A percentile compares a stretch with the other conserved stretches of the same genome.
Evolutionary conservation across 2,797 vertebrate genomes (phyloP).

Genomic region (Furcifer pardalis): DNA sequence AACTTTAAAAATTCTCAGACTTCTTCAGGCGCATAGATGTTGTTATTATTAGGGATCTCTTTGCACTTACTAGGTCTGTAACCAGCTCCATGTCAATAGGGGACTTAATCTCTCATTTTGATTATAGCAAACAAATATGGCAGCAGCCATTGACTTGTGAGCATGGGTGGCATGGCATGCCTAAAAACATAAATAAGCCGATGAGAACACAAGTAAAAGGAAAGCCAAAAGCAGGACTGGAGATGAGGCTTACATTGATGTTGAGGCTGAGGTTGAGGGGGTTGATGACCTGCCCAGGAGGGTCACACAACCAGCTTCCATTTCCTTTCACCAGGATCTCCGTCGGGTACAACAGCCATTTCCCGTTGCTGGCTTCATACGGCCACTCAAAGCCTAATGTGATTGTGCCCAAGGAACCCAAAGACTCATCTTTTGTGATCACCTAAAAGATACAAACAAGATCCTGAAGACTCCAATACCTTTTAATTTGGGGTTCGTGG

Average conservation of each 20-base stretch:
- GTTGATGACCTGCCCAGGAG: slow-evolving; percentile 83
- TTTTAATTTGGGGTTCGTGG: too few relatives aligned
- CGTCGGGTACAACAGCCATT: slow-evolving; percentile 96
- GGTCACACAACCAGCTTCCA: slow-evolving; percentile 77
- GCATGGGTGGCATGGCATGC: too few relatives aligned
- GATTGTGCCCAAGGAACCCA: slow-evolving; percentile 83
- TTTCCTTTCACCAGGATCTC: slow-evolving; percentile 79
- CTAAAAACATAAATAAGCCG: background rate
- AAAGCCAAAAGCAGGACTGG: background rate
- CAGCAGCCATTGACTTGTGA: too few relatives aligned
- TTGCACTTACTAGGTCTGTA: too few relatives aligned
- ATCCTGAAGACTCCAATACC: background rate
- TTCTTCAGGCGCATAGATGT: too few relatives aligned
- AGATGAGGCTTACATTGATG: slow-evolving; percentile 82
- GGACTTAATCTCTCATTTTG: too few relatives aligned
- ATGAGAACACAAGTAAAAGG: background rate
- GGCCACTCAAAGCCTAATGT: slow-evolving; percentile 91
- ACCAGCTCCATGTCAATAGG: too few relatives aligned
- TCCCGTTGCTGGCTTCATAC: slow-evolving; percentile 87
- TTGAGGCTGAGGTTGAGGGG: slow-evolving; percentile 87
- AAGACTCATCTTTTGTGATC: slow-evolving; percentile 73
- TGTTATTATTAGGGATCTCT: too few relatives aligned
- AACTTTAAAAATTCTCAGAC: too few relatives aligned
- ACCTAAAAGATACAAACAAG: slow-evolving; percentile 68
- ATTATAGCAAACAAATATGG: too few relatives aligned